Percentiles rank a stretch among this genome's conserved stretches.
These are phyloP conservation scores for Agraylea sexmaculata DNA, from an alignment of 1,140 invertebrate genomes.

Conservation along the genomic window DNA sequence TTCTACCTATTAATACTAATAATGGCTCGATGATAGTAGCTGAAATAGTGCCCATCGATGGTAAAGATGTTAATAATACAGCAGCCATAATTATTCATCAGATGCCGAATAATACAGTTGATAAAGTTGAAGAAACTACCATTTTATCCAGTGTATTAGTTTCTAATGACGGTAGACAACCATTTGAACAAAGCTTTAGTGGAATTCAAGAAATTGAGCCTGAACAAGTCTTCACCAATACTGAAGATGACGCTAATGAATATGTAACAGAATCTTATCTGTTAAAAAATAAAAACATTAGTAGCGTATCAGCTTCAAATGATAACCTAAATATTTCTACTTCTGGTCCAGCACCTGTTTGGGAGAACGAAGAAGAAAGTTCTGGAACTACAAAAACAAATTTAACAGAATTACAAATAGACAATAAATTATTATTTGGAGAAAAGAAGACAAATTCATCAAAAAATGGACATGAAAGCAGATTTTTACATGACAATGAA, in stretches of 20 bases:
- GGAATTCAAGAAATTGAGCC: too few relatives aligned
- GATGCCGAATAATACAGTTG: too few relatives aligned
- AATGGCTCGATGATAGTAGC: too few relatives aligned
- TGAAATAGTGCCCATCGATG: too few relatives aligned
- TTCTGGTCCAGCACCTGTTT: conserved; percentile 28
- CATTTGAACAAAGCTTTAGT: too few relatives aligned
- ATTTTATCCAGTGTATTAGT: too few relatives aligned
- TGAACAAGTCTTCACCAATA: conserved; percentile 16
- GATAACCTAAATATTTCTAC: conserved; percentile 12
- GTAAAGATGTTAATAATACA: too few relatives aligned
- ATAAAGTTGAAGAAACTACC: too few relatives aligned
- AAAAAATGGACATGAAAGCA: conserved; percentile 6
- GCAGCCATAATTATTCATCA: too few relatives aligned
- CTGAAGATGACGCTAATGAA: conserved; percentile 15
- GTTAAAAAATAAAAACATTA: background rate
- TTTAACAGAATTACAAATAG: too few relatives aligned
- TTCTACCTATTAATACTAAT: too few relatives aligned
- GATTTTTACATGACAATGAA: conserved; percentile 7
- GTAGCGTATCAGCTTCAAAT: conserved; percentile 1
- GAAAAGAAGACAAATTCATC: conserved; percentile 6
- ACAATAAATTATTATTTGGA: conserved; percentile 14
- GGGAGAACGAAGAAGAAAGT: conserved; percentile 28
- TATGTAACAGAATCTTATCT: conserved; percentile 10
- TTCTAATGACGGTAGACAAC: too few relatives aligned
- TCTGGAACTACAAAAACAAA: conserved; percentile 20